Base-by-base conservation (phyloP, 1,140 invertebrate genomes). In the Dendroctonus ponderosae region DNA sequence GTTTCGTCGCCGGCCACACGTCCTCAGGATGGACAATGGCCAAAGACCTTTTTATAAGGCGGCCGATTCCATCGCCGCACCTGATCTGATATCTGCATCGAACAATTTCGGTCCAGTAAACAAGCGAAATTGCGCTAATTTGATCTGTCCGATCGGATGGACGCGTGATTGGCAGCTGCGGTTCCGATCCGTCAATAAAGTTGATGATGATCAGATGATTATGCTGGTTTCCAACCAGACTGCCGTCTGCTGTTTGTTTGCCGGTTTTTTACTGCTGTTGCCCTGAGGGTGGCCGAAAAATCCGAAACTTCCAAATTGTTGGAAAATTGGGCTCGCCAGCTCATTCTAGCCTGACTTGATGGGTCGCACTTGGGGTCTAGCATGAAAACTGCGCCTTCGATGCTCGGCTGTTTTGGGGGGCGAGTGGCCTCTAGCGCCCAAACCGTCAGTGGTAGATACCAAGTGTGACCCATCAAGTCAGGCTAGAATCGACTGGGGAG, bases 1-100 rank as follows among this genome's bases (percentile, higher is more conserved):
- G 58, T 48, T 65, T 67, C 59, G 52, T 59, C 48, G 50, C 41
- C 57, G 51, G 11, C 62, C 49, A 52, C 7, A 50, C 40, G 15
- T 11, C 11, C 3, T 46, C 9, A 9, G 9, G 4, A 4, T 11
- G 44, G 44, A 46, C 12, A 46, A 46, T 11, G 9, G 26, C 26
- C 26, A 3, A 46, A 11, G 9, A 11, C 44, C 9, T 12, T 11
- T 46, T 12, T 11, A 14, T 4, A 46, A 14, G 9, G 3, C 44
- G 51, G 9, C 51, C 51, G 51, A 38, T 9, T 14, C 3, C 9
- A 53, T 53, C 51, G 51, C 15, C 15, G 51, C 51, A 38, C 11
- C 40, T 14, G 38, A 58, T 58, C 56, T 43, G 8, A n/a, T 15
- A 9, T 38, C 11, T 38, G 14, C 11, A 40, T n/a, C 49, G 60